Conservation (phyloP, 1,140 invertebrate genomes). For the Leptinotarsa undecemlineata region DNA sequence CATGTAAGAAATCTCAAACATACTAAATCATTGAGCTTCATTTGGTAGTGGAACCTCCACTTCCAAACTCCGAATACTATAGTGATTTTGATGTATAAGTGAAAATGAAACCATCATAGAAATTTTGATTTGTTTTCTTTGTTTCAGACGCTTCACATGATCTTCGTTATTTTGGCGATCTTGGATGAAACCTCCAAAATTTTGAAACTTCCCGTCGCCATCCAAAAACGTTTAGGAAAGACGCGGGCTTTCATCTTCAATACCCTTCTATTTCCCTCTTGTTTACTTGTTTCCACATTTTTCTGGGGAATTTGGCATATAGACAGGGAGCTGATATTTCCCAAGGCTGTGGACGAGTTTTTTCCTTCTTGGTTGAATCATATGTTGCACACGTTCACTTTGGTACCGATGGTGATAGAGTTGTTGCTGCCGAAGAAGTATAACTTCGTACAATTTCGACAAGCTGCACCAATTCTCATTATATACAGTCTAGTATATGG, state of each 20-base stretch:
- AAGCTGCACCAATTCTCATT: constrained; percentile 20
- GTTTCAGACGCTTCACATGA: constrained; percentile 36
- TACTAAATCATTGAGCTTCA: too few species aligned
- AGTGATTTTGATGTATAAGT: too few species aligned
- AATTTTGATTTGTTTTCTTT: background rate
- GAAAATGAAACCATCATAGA: too few species aligned
- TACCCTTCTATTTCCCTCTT: constrained; percentile 35
- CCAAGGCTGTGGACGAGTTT: constrained; percentile 31
- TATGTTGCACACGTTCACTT: constrained; percentile 34
- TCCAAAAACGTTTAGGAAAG: constrained; percentile 26
- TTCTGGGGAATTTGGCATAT: constrained; percentile 37
- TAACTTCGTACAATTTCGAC: constrained; percentile 23
- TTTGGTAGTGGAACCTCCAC: too few species aligned
- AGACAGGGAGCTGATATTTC: constrained; percentile 38
- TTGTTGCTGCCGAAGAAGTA: constrained; percentile 26
- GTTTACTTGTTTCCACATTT: constrained; percentile 30
- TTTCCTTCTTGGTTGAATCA: constrained; percentile 39
- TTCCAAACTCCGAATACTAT: too few species aligned
- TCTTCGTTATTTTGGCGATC: constrained; percentile 33
- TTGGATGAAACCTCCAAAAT: constrained; percentile 32
- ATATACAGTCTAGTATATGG: constrained; percentile 27
- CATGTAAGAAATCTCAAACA: too few species aligned
- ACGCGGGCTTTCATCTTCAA: constrained; percentile 28
- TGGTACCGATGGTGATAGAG: constrained; percentile 34
- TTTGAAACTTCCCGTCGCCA: constrained; percentile 5